Evolutionary conservation across 2,797 vertebrate genomes (phyloP).

Genomic region (Thripadectes ignobilis): DNA sequence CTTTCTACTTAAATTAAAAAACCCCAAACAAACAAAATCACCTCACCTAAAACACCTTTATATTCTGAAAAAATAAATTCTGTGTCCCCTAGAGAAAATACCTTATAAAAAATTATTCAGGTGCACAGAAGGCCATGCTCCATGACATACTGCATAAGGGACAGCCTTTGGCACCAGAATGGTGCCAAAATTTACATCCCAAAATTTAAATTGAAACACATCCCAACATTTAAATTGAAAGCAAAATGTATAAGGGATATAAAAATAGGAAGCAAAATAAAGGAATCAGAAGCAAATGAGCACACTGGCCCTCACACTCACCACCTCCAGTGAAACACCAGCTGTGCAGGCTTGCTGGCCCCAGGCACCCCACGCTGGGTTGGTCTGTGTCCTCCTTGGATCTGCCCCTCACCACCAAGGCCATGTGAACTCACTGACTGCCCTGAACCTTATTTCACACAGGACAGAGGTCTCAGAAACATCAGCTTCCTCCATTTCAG

Average conservation of each 20-base stretch:
- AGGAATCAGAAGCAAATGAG: neutral
- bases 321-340: neutral
- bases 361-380: fast-evolving
- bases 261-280: neutral
- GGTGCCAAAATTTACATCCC: neutral
- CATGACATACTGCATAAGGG: neutral
- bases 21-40: neutral
- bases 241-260: neutral
- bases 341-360: neutral
- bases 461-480: neutral
- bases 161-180: neutral
- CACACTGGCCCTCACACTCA: neutral
- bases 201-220: neutral
- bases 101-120: neutral
- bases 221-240: neutral
- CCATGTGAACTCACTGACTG: neutral
- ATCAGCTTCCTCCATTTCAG: neutral
- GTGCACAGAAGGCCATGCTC: neutral
- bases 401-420: neutral
- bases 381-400: neutral
- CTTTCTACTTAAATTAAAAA: neutral
- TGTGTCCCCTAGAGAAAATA: neutral
- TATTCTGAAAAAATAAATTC: neutral
- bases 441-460: neutral
- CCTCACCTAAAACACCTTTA: neutral